Conservation (phyloP, 2,888 invertebrate genomes). For the Apeira syringaria region DNA sequence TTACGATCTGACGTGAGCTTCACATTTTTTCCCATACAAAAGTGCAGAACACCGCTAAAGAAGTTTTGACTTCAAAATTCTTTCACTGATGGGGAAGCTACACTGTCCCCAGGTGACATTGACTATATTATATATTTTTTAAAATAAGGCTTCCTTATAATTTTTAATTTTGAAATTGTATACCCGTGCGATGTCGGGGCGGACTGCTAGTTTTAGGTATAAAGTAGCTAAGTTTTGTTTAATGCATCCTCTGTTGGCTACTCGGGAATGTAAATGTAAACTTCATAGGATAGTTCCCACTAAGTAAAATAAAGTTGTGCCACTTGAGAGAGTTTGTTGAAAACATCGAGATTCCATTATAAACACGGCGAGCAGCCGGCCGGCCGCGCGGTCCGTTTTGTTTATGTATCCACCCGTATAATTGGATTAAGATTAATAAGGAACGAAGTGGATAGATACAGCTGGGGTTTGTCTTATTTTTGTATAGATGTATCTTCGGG, state of each 20-base stretch:
- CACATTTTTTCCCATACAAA: too few species aligned
- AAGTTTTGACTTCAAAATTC: too few species aligned
- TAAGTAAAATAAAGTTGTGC: slow-evolving; percentile 18
- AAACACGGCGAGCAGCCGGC: slow-evolving; percentile 12
- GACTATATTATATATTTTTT: too few species aligned
- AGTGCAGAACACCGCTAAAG: too few species aligned
- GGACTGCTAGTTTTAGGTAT: too few species aligned
- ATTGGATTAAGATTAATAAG: slow-evolving; percentile 27
- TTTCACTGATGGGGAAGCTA: too few species aligned
- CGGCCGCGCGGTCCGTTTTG: slow-evolving; percentile 16
- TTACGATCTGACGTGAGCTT: too few species aligned
- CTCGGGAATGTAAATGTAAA: slow-evolving; percentile 12
- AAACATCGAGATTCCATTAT: slow-evolving; percentile 22
- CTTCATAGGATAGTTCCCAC: slow-evolving; percentile 9
- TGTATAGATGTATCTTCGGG: slow-evolving; percentile 16
- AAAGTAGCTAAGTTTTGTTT: too few species aligned
- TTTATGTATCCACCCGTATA: slow-evolving; percentile 24
- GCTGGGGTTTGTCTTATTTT: slow-evolving; percentile 17
- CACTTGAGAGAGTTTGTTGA: slow-evolving; percentile 14
- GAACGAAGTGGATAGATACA: slow-evolving; percentile 21
- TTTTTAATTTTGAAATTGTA: too few species aligned
- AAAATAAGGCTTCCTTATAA: too few species aligned
- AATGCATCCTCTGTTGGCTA: neutral
- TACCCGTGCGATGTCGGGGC: too few species aligned
- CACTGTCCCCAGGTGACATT: too few species aligned